Percentiles rank a stretch among this genome's conserved stretches.
Evolutionary conservation across 2,888 invertebrate genomes (phyloP).

Genomic region (Tortricodes alternella): DNA sequence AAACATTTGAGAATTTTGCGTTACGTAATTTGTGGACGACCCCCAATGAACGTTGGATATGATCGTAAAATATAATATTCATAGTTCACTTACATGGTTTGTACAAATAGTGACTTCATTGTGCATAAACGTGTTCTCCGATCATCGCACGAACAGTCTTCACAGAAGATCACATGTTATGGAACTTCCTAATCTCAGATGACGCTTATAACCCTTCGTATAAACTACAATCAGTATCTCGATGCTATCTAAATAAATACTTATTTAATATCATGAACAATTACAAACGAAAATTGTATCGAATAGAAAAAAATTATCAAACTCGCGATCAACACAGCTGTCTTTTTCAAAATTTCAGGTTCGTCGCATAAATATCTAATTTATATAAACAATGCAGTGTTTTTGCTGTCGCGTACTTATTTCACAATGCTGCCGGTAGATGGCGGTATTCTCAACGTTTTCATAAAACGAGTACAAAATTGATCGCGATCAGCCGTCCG

Average conservation of each 20-base stretch:
- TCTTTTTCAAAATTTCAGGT: conserved; percentile 34
- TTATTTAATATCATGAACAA: conserved; percentile 72
- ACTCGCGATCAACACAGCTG: conserved; percentile 23
- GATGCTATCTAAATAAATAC: conserved; percentile 75
- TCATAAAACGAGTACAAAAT: conserved; percentile 25
- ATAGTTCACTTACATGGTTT: conserved; percentile 61
- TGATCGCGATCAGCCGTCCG: conserved; percentile 28
- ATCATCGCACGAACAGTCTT: conserved; percentile 67
- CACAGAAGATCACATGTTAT: conserved; percentile 66
- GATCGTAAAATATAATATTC: conserved; percentile 40
- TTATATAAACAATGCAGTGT: conserved; percentile 46
- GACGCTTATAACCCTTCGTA: conserved; percentile 27
- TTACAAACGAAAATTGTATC: conserved; percentile 54
- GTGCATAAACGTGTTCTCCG: conserved; percentile 60
- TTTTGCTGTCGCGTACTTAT: conserved; percentile 32
- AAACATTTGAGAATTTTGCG: no score
- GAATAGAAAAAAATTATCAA: conserved; percentile 38
- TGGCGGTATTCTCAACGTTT: conserved; percentile 7
- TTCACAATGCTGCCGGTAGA: conserved; percentile 12
- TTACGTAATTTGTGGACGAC: no score
- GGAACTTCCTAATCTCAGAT: conserved; percentile 65
- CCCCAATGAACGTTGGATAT: conserved; percentile 22
- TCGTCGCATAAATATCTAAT: conserved; percentile 48
- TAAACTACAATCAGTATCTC: conserved; percentile 34
- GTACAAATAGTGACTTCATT: conserved; percentile 80